Conservation (phyloP, 2,888 invertebrate species). For the Aradus depressus region DNA sequence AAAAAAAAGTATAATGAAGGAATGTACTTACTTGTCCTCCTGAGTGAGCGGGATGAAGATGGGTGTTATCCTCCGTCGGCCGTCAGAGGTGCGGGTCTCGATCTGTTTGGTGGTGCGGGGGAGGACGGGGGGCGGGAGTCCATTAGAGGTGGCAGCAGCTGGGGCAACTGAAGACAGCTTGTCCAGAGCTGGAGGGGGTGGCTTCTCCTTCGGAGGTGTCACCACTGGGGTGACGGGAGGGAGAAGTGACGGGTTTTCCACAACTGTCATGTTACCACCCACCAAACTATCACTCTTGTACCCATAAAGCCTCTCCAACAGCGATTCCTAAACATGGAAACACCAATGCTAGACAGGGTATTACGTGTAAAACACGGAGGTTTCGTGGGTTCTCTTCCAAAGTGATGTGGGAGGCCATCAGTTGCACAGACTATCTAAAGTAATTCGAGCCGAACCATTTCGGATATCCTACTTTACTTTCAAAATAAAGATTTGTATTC, state of each 20-base stretch:
- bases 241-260: constrained; percentile 55
- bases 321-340: constrained; percentile 47
- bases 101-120: constrained; percentile 57
- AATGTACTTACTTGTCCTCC: constrained; percentile 29
- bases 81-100: constrained; percentile 87
- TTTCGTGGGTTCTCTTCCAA: too few species aligned
- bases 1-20: constrained; percentile 3
- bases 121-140: constrained; percentile 20
- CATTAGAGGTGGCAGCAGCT: constrained; percentile 14
- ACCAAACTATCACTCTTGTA: constrained; percentile 46
- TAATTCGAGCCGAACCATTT: too few species aligned
- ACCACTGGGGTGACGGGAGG: constrained; percentile 31
- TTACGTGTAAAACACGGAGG: too few species aligned
- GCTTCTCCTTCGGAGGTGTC: constrained; percentile 9
- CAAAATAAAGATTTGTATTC: too few species aligned
- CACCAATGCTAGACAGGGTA: too few species aligned
- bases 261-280: constrained; percentile 43
- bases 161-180: constrained; percentile 7
- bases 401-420: too few species aligned
- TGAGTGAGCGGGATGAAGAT: constrained; percentile 65
- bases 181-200: background rate
- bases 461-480: too few species aligned
- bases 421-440: too few species aligned
- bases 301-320: constrained; percentile 81
- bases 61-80: constrained; percentile 89